phyloP scores from a whole-genome alignment of 2,888 invertebrate genomes.

The Leptinotarsa tumamoca region DNA sequence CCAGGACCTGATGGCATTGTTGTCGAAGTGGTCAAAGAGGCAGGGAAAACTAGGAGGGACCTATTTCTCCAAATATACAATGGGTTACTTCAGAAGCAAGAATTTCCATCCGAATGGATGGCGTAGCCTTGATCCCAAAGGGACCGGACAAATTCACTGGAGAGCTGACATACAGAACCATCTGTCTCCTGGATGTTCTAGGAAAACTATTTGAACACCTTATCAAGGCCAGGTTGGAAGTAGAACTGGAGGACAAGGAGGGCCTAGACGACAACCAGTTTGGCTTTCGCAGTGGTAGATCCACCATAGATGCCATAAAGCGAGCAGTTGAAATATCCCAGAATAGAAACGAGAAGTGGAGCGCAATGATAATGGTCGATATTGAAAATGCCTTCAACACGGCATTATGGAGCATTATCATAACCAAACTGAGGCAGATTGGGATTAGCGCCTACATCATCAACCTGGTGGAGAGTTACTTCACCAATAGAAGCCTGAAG shows the following conservation, averaged over 20 bases:
- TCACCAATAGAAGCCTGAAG: background rate
- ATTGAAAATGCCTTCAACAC: constrained; percentile 20
- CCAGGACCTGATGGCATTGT: constrained; percentile 14
- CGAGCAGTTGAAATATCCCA: constrained; percentile 5
- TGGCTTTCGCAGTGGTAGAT: constrained; percentile 21
- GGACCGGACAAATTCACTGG: background rate
- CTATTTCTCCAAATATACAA: background rate
- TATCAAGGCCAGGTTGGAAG: too few species aligned
- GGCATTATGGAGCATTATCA: constrained; percentile 27
- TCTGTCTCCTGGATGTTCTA: too few species aligned
- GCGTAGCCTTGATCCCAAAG: background rate
- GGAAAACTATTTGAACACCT: too few species aligned
- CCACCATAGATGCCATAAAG: background rate
- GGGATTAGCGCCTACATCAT: constrained; percentile 21
- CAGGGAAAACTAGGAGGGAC: constrained; percentile 1
- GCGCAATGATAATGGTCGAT: background rate
- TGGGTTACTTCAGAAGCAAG: background rate
- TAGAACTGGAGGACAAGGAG: constrained; percentile 8
- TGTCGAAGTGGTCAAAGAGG: background rate
- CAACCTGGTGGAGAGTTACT: background rate
- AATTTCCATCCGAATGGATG: background rate
- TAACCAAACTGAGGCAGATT: constrained; percentile 20
- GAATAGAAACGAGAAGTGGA: background rate
- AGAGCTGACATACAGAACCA: background rate
- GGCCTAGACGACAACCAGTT: constrained; percentile 8